Percentiles rank a stretch among this genome's conserved stretches.
These are phyloP conservation scores for Eudemis profundana DNA, from an alignment of 2,888 invertebrate genomes.

Conservation along the genomic window DNA sequence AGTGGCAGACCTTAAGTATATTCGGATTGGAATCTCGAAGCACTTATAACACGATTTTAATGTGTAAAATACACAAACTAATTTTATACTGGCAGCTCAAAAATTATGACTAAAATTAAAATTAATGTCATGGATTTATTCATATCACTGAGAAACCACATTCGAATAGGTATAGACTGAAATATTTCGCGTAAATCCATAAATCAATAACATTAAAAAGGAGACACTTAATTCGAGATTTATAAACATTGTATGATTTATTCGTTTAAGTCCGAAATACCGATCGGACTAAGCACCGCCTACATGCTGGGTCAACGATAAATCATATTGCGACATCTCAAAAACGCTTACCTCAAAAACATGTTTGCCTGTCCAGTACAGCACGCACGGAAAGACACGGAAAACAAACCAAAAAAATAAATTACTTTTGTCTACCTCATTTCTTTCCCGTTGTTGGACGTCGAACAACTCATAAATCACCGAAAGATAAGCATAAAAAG, in stretches of 20 bases:
- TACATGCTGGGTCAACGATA: constrained; percentile 75
- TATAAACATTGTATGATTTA: constrained; percentile 63
- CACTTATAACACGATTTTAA: not conserved
- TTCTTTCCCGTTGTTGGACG: constrained; percentile 84
- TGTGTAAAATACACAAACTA: constrained; percentile 23
- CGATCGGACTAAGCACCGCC: constrained; percentile 83
- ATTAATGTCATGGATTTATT: constrained; percentile 26
- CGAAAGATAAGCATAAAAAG: constrained; percentile 85
- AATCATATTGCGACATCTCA: constrained; percentile 84
- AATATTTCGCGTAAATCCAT: constrained; percentile 51
- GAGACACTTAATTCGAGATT: constrained; percentile 68
- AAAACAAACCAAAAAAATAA: constrained; percentile 85
- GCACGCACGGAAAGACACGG: constrained; percentile 82
- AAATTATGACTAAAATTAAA: constrained; percentile 7
- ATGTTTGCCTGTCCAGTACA: constrained; percentile 81
- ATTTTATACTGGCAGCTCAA: constrained; percentile 5
- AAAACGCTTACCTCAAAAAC: constrained; percentile 85
- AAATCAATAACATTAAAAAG: constrained; percentile 65
- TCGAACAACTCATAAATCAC: constrained; percentile 84
- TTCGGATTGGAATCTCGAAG: not conserved
- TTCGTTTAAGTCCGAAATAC: constrained; percentile 78
- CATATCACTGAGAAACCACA: not conserved
- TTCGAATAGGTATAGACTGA: constrained; percentile 23
- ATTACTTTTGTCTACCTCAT: constrained; percentile 85
- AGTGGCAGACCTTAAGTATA: constrained; percentile 1